phyloP scores from a whole-genome alignment of 2,113 vertebrate genomes.

The Mola mola region DNA sequence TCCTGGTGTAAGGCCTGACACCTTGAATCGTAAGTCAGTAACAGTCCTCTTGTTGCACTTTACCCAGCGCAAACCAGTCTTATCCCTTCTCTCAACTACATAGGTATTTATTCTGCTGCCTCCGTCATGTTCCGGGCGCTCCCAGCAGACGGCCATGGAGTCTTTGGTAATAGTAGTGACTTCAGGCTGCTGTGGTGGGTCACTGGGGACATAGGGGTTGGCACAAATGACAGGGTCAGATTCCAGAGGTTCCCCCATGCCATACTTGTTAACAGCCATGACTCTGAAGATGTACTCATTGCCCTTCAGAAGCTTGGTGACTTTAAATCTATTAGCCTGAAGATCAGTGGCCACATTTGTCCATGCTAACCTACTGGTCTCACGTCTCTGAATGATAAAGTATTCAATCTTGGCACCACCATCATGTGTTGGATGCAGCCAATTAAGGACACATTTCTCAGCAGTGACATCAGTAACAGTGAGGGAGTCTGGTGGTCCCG shows the following conservation, averaged over 20 bases:
- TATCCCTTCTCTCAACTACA: slow-evolving; percentile 94
- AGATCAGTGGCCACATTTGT: slow-evolving; percentile 94
- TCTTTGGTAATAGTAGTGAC: slow-evolving; percentile 95
- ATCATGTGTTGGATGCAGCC: slow-evolving; percentile 94
- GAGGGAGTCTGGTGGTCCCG: slow-evolving; percentile 94
- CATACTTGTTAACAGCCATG: slow-evolving; percentile 99
- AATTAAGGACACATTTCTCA: slow-evolving; percentile 96
- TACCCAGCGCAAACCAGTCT: slow-evolving; percentile 94
- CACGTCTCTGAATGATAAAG: slow-evolving; percentile 94
- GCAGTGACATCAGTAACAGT: slow-evolving; percentile 88
- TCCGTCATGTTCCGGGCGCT: slow-evolving; percentile 93
- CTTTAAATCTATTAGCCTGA: slow-evolving; percentile 93
- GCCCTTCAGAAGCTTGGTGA: slow-evolving; percentile 94
- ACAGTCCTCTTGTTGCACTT: slow-evolving; percentile 96
- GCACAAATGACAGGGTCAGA: slow-evolving; percentile 89
- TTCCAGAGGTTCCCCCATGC: slow-evolving; percentile 92
- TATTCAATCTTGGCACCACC: slow-evolving; percentile 96
- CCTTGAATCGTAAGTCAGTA: slow-evolving; percentile 94
- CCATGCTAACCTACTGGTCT: slow-evolving; percentile 97
- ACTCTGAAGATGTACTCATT: slow-evolving; percentile 98
- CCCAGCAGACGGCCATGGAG: slow-evolving; percentile 98
- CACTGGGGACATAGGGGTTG: slow-evolving; percentile 92
- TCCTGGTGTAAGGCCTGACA: slow-evolving; percentile 90
- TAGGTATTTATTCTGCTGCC: slow-evolving; percentile 95
- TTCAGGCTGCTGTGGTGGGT: slow-evolving; percentile 92